Evolutionary conservation across 2,888 invertebrate genomes (phyloP), one percentile per base, ranked within the genome.

Genomic region (Phalera bucephala): DNA sequence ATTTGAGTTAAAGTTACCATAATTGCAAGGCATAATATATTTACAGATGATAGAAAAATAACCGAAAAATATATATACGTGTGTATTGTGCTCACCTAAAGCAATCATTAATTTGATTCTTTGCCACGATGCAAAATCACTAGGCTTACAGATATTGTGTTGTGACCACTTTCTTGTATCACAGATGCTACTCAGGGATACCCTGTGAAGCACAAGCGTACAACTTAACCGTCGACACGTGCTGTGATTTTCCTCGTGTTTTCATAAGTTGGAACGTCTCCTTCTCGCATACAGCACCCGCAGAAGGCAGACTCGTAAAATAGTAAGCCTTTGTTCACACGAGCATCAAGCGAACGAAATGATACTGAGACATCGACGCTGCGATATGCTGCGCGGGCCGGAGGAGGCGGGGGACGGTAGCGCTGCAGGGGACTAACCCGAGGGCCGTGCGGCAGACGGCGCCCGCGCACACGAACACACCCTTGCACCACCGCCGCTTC

Each of bases 271-370:
- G 90, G 90, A 91, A 92, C 91, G 94, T 93, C 93, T 93, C 94
- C 94, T 94, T 94, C 94, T 94, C 94, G 91, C 90, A 91, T 94
- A 94, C 94, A 94, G 94, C 94, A 94, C 91, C 93, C 93, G 94
- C 94, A 93, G 94, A 94, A 94, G 94, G 94, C 91, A 92, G 92
- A 91, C 78, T 64, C 73, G 69, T 83, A 74, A 45, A 71, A 82
- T 82, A 80, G 87, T 90, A 91, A 86, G 87, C 90, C 90, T 89
- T 84, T 85, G 80, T 87, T 86, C 81, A 90, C 91, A 91, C 90
- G 85, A 86, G 90, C 89, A 88, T 89, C 78, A 88, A 78, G 88
- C 91, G 76, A 87, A 80, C 60, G 68, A 83, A 81, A 66, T 79
- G 84, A 82, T 87, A 77, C 58, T 82, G 70, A 70, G 85, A 86